Evolutionary conservation across 1,140 invertebrate genomes (phyloP).

Genomic region (Chironomus tepperi): DNA sequence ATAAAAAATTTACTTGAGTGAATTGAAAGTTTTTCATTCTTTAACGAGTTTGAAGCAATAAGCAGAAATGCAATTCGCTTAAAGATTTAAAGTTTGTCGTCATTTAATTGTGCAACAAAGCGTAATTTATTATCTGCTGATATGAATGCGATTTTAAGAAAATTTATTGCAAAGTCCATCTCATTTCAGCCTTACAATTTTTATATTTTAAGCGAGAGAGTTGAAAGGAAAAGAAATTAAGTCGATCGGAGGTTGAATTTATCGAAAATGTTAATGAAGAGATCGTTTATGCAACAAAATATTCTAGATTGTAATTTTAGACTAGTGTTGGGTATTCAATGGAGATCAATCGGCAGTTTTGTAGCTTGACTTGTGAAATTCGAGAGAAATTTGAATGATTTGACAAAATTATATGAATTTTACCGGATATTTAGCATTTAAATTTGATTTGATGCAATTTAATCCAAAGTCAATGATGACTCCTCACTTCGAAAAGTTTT

Average conservation of each 20-base stretch:
- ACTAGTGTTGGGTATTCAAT: too few relatives aligned
- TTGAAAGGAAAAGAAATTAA: background rate
- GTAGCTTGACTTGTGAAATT: too few relatives aligned
- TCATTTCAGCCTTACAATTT: background rate
- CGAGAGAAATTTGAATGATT: too few relatives aligned
- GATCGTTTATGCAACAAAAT: too few relatives aligned
- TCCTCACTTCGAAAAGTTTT: too few relatives aligned
- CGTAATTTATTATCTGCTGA: constrained; percentile 20
- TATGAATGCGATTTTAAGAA: constrained; percentile 11
- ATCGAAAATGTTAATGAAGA: too few relatives aligned
- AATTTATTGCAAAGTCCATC: constrained; percentile 18
- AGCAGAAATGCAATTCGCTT: background rate
- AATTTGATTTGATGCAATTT: too few relatives aligned
- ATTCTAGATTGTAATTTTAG: too few relatives aligned
- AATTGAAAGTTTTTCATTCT: constrained; percentile 1
- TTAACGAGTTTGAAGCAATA: background rate
- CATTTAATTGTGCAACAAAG: constrained; percentile 22
- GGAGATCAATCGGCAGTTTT: too few relatives aligned
- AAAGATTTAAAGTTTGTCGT: constrained; percentile 18
- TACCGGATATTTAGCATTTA: too few relatives aligned
- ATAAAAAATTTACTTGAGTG: background rate
- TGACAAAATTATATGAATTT: too few relatives aligned
- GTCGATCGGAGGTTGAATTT: background rate
- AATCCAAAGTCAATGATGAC: too few relatives aligned
- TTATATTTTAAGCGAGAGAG: background rate